Percentiles rank a stretch among this genome's conserved stretches.
Evolutionary conservation across 2,797 vertebrate genomes (phyloP).

Genomic region (Melanotaenia parkinsoni): DNA sequence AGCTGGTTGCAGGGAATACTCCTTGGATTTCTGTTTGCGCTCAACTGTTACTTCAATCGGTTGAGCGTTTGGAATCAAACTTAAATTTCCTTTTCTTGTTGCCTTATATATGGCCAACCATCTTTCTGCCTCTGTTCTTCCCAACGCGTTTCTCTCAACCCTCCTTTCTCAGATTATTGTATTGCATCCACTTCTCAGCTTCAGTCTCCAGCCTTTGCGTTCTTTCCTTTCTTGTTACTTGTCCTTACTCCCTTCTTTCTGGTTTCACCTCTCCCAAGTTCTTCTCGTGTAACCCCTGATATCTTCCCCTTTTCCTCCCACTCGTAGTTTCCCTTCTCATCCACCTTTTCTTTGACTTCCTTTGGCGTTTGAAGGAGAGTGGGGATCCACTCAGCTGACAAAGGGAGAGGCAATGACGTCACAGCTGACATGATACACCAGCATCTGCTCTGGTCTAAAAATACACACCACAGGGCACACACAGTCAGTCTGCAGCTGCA

Average conservation of each 20-base stretch:
- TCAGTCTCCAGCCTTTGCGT: slow-evolving; percentile 10
- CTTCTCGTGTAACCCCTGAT: slow-evolving; percentile 31
- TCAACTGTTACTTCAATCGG: slow-evolving; percentile 4
- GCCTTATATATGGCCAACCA: neutral
- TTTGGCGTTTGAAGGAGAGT: slow-evolving; percentile 70
- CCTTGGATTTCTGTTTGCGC: neutral
- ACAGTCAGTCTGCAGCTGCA: slow-evolving; percentile 76
- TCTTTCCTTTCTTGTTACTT: slow-evolving; percentile 2
- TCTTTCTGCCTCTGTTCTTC: neutral
- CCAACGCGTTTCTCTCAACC: neutral
- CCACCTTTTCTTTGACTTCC: slow-evolving; percentile 51
- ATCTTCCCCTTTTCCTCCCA: slow-evolving; percentile 6
- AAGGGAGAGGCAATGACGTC: slow-evolving; percentile 73
- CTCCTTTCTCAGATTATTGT: neutral
- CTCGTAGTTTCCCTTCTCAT: slow-evolving; percentile 9
- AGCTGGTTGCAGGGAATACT: slow-evolving; percentile 8
- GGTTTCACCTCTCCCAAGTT: slow-evolving; percentile 10
- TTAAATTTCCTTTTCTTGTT: slow-evolving; percentile 7
- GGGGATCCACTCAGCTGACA: slow-evolving; percentile 79
- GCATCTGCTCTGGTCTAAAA: slow-evolving; percentile 84
- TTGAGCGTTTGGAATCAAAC: neutral
- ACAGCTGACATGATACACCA: slow-evolving; percentile 79
- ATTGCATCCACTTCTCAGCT: slow-evolving; percentile 2
- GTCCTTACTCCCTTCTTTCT: neutral
- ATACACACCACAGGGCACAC: slow-evolving; percentile 77